Evolutionary conservation across 2,113 vertebrate genomes (phyloP), one percentile per base, ranked within the genome.

Genomic region (Plectropomus leopardus): DNA sequence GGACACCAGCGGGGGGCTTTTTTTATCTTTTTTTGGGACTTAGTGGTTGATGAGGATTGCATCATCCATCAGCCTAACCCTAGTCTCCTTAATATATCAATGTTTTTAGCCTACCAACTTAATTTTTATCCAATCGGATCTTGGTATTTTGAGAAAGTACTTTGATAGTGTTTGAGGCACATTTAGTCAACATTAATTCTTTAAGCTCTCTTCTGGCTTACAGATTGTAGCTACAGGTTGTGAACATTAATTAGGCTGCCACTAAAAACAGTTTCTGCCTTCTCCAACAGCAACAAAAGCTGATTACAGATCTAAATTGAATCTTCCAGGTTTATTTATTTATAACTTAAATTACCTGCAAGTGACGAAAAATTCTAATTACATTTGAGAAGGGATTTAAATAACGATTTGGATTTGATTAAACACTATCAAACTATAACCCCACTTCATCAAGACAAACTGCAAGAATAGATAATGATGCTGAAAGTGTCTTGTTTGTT

Each of bases 271-370:
- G 14, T 45, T 55, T 60, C 32, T 23, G 32, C 42, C 47, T 60
- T 55, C 48, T 51, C 32, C 3, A 42, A 23, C 26, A 42, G 19
- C 26, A 84, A 59, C 28, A 81, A 69, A 61, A 63, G 63, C 34
- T 61, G 54, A 61, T 63, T 57, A 50, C 55, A 63, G 67, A 76
- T 79, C 69, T 55, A 71, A 71, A 79, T 66, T 23, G 24, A 76
- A 61, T 67, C 59, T 58, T 67, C 48, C n/a, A 24, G 32, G 54
- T 57, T 60, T n/a, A 45, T 32, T 47, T 70, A 60, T 86, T 73
- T 73, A 24, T 68, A 72, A 72, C 72, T 60, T 26, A 32, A 14
- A 32, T 58, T 73, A 40, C 10, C 5, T 67, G 60, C 2, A 2
- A 74, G 59, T 42, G 3, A 28, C n/a, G 28, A 44, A 8, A 19